A percentile compares a stretch with the other conserved stretches of the same genome.
Conservation (phyloP, 1,140 invertebrate species). For the Myzus persicae region DNA sequence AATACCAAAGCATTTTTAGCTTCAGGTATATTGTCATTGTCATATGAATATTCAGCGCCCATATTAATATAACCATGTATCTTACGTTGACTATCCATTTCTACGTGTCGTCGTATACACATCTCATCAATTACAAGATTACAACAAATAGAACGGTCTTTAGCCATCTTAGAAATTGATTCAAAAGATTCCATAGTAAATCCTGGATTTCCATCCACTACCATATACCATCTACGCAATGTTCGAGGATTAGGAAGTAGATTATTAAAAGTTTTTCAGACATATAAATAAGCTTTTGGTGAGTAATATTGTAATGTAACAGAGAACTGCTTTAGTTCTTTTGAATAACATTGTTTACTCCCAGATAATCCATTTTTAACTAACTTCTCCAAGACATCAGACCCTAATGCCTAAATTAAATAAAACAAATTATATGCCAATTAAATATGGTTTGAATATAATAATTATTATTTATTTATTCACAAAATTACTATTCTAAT, state of each 20-base stretch:
- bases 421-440: too few relatives aligned
- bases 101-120: not conserved
- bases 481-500: too few relatives aligned
- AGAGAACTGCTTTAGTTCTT: conserved; percentile 8
- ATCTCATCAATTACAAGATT: conserved; percentile 19
- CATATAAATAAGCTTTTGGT: not conserved
- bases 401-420: not conserved
- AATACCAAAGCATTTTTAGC: conserved; percentile 14
- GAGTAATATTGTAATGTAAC: conserved; percentile 24
- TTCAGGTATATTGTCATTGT: not conserved
- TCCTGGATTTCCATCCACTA: not conserved
- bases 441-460: too few relatives aligned
- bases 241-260: not conserved
- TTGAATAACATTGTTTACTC: not conserved
- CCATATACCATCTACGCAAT: conserved; percentile 21
- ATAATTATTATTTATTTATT: too few relatives aligned
- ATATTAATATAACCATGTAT: not conserved
- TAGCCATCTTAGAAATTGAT: not conserved
- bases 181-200: not conserved
- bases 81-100: not conserved
- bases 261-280: conserved; percentile 13
- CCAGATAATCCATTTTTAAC: not conserved
- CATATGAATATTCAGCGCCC: not conserved
- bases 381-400: not conserved
- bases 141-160: not conserved